Evolutionary conservation across 2,797 vertebrate genomes (phyloP).

Genomic region (Pterois miles): DNA sequence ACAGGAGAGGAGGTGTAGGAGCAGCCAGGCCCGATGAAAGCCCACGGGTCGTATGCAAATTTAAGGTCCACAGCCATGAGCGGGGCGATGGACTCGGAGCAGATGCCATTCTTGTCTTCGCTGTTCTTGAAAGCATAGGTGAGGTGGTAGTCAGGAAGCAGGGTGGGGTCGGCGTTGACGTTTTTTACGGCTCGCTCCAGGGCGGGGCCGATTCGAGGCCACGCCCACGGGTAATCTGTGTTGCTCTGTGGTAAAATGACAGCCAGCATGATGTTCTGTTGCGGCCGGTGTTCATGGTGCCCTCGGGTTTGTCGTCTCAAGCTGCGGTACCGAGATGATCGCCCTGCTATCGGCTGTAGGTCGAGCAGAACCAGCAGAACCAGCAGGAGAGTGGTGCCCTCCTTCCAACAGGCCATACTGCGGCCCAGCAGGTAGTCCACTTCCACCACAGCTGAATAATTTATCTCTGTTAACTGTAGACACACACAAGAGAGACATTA

Average conservation of each 20-base stretch:
- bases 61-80: conserved; percentile 91
- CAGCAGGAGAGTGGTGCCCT: conserved; percentile 45
- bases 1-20: conserved; percentile 90
- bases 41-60: conserved; percentile 84
- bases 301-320: conserved; percentile 11
- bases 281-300: conserved; percentile 12
- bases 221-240: conserved; percentile 92
- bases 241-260: conserved; percentile 88
- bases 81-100: conserved; percentile 90
- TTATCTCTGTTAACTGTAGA: conserved; percentile 37
- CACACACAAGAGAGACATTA: conserved; percentile 25
- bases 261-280: conserved; percentile 85
- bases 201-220: conserved; percentile 91
- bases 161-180: conserved; percentile 75
- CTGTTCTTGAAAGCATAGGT: conserved; percentile 85
- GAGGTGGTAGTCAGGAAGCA: conserved; percentile 83
- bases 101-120: conserved; percentile 84
- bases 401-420: conserved; percentile 50
- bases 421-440: conserved; percentile 32
- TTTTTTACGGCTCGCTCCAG: conserved; percentile 80
- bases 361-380: conserved; percentile 39
- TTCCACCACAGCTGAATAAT: conserved; percentile 30
- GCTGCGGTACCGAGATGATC: background rate
- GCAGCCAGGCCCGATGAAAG: conserved; percentile 92
- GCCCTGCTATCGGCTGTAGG: background rate